These are phyloP conservation scores for Atta colombica DNA, from an alignment of 1,140 invertebrate genomes.

Conservation along the genomic window DNA sequence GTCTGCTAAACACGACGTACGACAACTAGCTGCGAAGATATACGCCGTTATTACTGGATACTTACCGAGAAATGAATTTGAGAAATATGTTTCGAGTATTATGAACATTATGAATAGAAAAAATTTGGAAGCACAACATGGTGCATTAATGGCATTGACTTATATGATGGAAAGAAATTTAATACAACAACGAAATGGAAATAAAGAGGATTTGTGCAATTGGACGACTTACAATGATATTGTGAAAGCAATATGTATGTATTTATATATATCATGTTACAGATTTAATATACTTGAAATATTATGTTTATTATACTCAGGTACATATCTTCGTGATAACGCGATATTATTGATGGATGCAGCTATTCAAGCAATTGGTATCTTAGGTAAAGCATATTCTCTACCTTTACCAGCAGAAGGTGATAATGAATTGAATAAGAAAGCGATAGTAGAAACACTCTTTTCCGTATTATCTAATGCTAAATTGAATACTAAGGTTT, in stretches of 20 bases:
- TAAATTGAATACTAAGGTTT: conserved; percentile 89
- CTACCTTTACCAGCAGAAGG: conserved; percentile 89
- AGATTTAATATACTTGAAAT: not conserved
- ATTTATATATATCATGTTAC: not conserved
- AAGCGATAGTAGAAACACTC: conserved; percentile 88
- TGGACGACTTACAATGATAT: conserved; percentile 88
- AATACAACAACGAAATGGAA: conserved; percentile 82
- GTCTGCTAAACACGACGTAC: conserved; percentile 92
- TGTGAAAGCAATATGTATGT: conserved; percentile 88
- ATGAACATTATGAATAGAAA: conserved; percentile 87
- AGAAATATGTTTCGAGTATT: conserved; percentile 87
- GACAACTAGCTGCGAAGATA: conserved; percentile 90
- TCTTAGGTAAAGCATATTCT: conserved; percentile 89
- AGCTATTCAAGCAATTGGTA: conserved; percentile 90
- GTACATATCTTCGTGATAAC: conserved; percentile 87
- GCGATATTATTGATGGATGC: conserved; percentile 88
- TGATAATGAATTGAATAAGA: conserved; percentile 87
- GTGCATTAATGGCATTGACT: conserved; percentile 90
- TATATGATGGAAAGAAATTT: conserved; percentile 90
- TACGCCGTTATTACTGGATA: conserved; percentile 90
- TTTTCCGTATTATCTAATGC: conserved; percentile 89
- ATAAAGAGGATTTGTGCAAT: conserved; percentile 78
- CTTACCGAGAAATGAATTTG: conserved; percentile 86
- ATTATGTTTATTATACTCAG: conserved; percentile 80
- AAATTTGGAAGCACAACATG: conserved; percentile 91